Percentiles rank a stretch among this genome's conserved stretches.
Conservation (phyloP, 2,113 vertebrate genomes). For the Athene cunicularia region DNA sequence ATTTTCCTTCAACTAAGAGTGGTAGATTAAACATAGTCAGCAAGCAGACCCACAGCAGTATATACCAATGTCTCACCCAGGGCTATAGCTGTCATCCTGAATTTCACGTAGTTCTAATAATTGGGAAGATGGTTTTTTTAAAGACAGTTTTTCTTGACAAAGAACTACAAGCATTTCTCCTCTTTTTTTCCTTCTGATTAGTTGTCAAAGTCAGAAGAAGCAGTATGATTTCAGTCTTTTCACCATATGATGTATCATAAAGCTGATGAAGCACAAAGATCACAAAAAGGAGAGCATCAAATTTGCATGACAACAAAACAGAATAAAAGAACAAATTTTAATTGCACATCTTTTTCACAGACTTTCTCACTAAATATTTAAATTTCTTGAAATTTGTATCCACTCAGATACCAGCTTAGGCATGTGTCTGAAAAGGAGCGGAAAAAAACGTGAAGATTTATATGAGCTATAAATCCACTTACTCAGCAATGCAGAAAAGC, state of each 20-base stretch:
- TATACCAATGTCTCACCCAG: neutral
- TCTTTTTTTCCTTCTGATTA: neutral
- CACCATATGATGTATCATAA: neutral
- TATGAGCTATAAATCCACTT: neutral
- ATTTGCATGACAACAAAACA: neutral
- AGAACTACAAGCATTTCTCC: neutral
- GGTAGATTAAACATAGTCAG: neutral
- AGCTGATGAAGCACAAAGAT: constrained; percentile 1
- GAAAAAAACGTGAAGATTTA: neutral
- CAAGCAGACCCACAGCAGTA: neutral
- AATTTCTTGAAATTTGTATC: neutral
- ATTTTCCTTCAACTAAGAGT: neutral
- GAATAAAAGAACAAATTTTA: constrained; percentile 17
- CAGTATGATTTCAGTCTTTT: neutral
- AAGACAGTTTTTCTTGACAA: neutral
- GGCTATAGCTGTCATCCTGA: neutral
- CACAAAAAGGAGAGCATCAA: neutral
- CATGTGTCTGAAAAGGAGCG: neutral
- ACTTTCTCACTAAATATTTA: neutral
- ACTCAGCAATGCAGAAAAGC: neutral
- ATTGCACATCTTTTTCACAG: neutral
- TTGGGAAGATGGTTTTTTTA: neutral
- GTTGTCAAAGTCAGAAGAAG: neutral
- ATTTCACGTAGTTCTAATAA: neutral
- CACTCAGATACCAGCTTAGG: neutral